phyloP scores from a whole-genome alignment of 2,113 vertebrate species.

The Ornithorhynchus anatinus region DNA sequence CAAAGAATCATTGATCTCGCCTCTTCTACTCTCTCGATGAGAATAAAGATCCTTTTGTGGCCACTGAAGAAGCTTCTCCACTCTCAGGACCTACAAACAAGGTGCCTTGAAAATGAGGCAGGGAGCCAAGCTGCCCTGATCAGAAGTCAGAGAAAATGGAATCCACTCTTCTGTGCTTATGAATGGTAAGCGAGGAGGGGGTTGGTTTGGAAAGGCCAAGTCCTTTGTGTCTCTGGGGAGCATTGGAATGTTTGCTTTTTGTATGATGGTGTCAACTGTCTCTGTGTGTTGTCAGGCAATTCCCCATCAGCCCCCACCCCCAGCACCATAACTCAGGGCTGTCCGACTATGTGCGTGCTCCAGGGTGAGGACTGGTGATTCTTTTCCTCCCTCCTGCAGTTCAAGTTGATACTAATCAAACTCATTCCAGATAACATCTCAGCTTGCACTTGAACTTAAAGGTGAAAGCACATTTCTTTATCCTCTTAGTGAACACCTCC shows the following conservation, averaged over 20 bases:
- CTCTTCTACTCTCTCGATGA: too few relatives aligned
- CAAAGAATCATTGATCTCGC: too few relatives aligned
- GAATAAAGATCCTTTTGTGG: too few relatives aligned
- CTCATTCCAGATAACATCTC: conserved; percentile 34
- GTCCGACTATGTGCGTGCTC: background rate
- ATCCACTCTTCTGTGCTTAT: background rate
- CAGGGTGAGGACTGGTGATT: background rate
- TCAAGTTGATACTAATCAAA: conserved; percentile 29
- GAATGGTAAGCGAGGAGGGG: background rate
- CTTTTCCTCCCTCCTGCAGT: background rate
- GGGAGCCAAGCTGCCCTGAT: too few relatives aligned
- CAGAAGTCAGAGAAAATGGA: too few relatives aligned
- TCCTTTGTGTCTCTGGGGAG: background rate
- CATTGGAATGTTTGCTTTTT: background rate
- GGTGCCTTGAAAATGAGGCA: too few relatives aligned
- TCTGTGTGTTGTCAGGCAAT: too few relatives aligned
- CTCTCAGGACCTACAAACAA: too few relatives aligned
- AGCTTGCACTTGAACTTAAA: background rate
- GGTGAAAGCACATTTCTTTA: background rate
- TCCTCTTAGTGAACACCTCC: background rate
- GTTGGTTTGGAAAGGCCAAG: too few relatives aligned
- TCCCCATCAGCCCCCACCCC: background rate
- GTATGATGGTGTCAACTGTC: background rate
- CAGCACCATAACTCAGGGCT: conserved; percentile 6
- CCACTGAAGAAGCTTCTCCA: too few relatives aligned